A percentile compares a stretch with the other conserved stretches of the same genome.
Evolutionary conservation across 2,888 invertebrate genomes (phyloP).

Genomic region (Macrophya annulata): DNA sequence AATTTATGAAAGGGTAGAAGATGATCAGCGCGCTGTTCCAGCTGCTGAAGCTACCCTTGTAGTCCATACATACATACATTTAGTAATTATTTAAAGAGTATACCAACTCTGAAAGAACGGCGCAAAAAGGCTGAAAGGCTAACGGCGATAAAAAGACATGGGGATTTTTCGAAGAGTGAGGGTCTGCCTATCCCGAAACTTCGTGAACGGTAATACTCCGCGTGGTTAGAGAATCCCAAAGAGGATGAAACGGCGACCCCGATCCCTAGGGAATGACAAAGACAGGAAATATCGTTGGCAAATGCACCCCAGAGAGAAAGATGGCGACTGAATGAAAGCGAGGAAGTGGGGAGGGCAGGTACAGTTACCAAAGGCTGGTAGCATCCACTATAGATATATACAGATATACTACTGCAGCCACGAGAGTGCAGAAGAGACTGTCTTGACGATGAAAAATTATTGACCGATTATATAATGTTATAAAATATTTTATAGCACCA

Average conservation of each 20-base stretch:
- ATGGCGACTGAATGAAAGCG: conserved; percentile 63
- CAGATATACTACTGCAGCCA: conserved; percentile 20
- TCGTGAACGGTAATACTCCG: conserved; percentile 31
- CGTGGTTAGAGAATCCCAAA: not conserved
- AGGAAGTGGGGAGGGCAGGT: conserved; percentile 65
- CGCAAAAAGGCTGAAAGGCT: conserved; percentile 41
- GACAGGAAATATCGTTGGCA: conserved; percentile 32
- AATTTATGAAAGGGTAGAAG: conserved; percentile 6
- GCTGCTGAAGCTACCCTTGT: conserved; percentile 8
- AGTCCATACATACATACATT: not conserved
- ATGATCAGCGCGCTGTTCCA: not conserved
- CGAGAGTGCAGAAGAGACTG: not conserved
- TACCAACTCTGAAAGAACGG: conserved; percentile 10
- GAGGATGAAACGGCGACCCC: conserved; percentile 12
- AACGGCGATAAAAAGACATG: conserved; percentile 44
- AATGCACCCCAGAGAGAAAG: conserved; percentile 51
- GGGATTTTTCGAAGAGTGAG: conserved; percentile 41
- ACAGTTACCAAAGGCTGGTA: conserved; percentile 71
- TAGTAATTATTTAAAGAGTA: conserved; percentile 49
- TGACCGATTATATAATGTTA: not conserved
- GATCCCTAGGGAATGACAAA: conserved; percentile 51
- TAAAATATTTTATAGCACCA: not conserved
- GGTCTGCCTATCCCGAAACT: conserved; percentile 8
- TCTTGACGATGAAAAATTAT: conserved; percentile 18
- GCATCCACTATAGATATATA: conserved; percentile 59